Evolutionary conservation across 2,797 vertebrate species (phyloP).

Genomic region (Hippopotamyrus pictus): DNA sequence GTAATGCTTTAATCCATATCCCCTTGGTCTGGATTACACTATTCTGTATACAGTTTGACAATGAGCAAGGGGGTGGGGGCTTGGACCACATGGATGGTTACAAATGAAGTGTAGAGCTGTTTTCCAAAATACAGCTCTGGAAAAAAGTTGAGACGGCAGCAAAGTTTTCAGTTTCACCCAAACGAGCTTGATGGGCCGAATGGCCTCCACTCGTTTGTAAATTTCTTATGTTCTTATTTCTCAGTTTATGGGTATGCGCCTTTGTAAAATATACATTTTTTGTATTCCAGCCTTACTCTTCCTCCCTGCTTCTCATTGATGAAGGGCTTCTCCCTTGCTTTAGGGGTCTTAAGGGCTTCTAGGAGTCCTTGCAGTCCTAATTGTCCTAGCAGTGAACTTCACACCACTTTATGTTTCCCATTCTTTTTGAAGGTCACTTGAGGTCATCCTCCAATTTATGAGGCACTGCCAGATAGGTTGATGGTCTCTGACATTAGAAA

Average conservation of each 20-base stretch:
- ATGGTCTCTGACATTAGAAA: neutral
- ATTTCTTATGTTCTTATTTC: neutral
- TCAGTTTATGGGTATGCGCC: neutral
- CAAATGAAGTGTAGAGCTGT: neutral
- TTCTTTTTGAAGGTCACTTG: neutral
- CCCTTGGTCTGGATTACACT: slow-evolving; percentile 9
- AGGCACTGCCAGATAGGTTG: neutral
- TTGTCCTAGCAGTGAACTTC: neutral
- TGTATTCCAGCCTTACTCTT: neutral
- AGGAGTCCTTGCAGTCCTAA: neutral
- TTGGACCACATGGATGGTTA: neutral
- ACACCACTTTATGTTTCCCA: neutral
- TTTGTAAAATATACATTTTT: neutral
- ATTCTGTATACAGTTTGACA: neutral
- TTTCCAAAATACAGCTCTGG: neutral
- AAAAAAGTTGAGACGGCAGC: neutral
- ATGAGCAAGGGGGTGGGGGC: neutral
- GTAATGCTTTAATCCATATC: neutral
- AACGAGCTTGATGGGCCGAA: neutral
- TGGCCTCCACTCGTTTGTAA: neutral
- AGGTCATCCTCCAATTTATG: neutral
- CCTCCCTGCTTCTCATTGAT: neutral
- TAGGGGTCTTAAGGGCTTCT: neutral
- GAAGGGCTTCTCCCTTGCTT: neutral
- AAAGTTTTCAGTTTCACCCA: neutral